phyloP scores from a whole-genome alignment of 2,888 invertebrate species.

The Pyrrhia umbra region DNA sequence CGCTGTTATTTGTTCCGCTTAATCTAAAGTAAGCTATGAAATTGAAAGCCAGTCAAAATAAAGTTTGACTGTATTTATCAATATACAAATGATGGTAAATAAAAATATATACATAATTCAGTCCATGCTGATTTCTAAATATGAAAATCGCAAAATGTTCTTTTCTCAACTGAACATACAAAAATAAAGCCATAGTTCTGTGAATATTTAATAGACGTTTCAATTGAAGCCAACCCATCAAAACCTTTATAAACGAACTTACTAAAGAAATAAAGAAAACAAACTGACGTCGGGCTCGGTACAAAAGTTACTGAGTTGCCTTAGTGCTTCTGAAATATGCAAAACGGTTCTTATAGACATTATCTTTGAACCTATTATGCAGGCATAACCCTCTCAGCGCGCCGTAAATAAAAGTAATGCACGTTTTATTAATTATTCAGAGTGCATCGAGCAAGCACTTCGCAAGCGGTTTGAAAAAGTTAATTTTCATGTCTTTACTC shows the following conservation, averaged over 20 bases:
- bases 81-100: background rate
- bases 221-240: conserved; percentile 7
- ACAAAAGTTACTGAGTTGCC: conserved; percentile 53
- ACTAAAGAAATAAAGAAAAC: conserved; percentile 40
- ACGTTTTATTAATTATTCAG: conserved; percentile 72
- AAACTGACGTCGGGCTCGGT: conserved; percentile 36
- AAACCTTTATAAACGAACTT: conserved; percentile 28
- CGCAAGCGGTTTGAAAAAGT: conserved; percentile 54
- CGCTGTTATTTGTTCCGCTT: background rate
- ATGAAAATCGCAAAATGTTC: background rate
- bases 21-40: background rate
- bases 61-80: too few species aligned
- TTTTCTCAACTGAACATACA: background rate
- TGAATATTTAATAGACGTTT: conserved; percentile 18
- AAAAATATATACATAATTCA: background rate
- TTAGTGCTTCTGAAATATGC: conserved; percentile 68
- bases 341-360: conserved; percentile 66
- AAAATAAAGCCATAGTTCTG: conserved; percentile 3
- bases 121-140: too few species aligned
- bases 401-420: conserved; percentile 63
- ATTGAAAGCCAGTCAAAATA: too few species aligned
- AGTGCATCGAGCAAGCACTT: conserved; percentile 66
- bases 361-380: conserved; percentile 64
- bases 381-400: conserved; percentile 49
- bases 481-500: conserved; percentile 49